phyloP scores from a whole-genome alignment of 1,140 invertebrate species.

The Popillia japonica region DNA sequence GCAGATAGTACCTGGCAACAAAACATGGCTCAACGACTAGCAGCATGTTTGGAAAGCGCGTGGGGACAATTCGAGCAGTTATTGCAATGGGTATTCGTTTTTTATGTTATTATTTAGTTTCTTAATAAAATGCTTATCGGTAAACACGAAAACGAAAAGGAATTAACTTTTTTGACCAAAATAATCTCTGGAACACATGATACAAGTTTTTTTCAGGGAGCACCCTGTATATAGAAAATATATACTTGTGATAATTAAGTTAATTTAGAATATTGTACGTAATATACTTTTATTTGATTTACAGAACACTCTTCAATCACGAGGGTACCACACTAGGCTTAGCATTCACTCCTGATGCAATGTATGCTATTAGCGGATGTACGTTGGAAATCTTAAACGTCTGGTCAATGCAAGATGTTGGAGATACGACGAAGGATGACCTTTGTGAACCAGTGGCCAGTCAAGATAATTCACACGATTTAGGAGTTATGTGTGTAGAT shows the following conservation, averaged over 20 bases:
- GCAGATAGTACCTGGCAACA: no score
- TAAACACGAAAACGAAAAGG: no score
- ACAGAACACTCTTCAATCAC: conserved; percentile 71
- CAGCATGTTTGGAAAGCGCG: no score
- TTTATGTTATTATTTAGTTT: no score
- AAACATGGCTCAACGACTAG: no score
- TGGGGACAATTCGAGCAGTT: no score
- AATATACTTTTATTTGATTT: conserved; percentile 42
- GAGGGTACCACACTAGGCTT: conserved; percentile 72
- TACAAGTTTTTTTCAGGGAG: no score
- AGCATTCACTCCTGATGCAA: conserved; percentile 73
- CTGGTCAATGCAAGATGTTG: conserved; percentile 67
- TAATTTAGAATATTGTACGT: neutral
- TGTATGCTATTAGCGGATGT: conserved; percentile 72
- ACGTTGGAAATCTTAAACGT: conserved; percentile 72
- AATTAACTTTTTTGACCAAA: no score
- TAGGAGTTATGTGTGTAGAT: conserved; percentile 75
- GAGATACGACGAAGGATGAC: conserved; percentile 59
- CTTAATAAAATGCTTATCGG: no score
- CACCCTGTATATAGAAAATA: no score
- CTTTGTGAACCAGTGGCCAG: conserved; percentile 58
- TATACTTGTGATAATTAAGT: neutral
- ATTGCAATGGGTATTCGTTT: no score
- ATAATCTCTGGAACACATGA: no score
- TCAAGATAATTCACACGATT: conserved; percentile 75